These are phyloP conservation scores for Gallirallus australis DNA, from an alignment of 2,797 vertebrate genomes.

Conservation along the genomic window DNA sequence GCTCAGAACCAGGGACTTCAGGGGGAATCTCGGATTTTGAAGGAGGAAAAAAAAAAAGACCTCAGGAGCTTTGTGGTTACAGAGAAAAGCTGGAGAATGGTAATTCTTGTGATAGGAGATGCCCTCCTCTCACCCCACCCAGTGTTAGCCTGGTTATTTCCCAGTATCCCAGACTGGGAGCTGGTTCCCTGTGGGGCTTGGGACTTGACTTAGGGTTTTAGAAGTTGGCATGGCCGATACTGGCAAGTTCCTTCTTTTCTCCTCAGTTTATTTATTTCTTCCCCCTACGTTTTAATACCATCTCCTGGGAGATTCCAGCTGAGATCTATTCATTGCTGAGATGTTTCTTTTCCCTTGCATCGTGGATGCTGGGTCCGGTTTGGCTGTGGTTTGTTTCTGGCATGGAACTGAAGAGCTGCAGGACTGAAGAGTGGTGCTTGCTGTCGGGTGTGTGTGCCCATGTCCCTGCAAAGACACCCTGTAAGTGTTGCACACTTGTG, in stretches of 20 bases:
- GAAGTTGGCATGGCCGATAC: background rate
- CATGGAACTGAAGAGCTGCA: background rate
- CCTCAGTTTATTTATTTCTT: slow-evolving; percentile 27
- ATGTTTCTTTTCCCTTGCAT: background rate
- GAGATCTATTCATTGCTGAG: slow-evolving; percentile 29
- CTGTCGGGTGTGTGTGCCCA: accelerated
- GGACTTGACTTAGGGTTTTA: background rate
- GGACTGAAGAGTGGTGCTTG: background rate
- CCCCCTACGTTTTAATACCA: background rate
- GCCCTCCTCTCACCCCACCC: background rate
- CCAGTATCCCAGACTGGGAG: background rate
- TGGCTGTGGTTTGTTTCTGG: background rate
- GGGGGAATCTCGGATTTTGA: background rate
- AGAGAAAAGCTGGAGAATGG: background rate
- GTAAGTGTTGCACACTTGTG: accelerated
- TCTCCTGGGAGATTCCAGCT: slow-evolving; percentile 53
- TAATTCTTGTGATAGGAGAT: background rate
- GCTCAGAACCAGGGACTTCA: background rate
- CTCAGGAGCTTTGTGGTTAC: background rate
- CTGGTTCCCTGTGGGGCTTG: accelerated
- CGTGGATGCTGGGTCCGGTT: accelerated
- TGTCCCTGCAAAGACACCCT: background rate
- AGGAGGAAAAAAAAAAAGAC: background rate
- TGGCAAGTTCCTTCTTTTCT: slow-evolving; percentile 25
- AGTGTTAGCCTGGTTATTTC: background rate